A percentile compares a stretch with the other conserved stretches of the same genome.
These are phyloP conservation scores for Python bivittatus DNA, from an alignment of 2,113 vertebrate species.

Conservation along the genomic window DNA sequence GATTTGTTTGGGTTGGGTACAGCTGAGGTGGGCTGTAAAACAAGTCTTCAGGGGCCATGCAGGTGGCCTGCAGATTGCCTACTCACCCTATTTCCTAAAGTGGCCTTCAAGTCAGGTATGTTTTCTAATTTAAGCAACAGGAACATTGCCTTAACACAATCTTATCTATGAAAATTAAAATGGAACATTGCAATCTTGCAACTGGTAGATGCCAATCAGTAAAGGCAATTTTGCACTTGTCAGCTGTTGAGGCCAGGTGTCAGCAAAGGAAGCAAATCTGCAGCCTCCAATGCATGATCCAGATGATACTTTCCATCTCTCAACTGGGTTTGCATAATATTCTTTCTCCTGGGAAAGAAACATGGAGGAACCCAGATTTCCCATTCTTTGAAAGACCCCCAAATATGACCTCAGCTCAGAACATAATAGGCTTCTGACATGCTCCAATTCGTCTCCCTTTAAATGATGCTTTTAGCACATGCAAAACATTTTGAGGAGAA, in stretches of 20 bases:
- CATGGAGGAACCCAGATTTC: constrained; percentile 70
- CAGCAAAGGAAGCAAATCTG: background rate
- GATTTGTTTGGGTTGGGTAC: too few relatives aligned
- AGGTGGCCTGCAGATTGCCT: too few relatives aligned
- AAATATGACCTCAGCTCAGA: constrained; percentile 66
- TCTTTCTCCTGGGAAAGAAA: constrained; percentile 75
- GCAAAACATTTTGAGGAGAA: background rate
- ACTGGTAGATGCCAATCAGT: too few relatives aligned
- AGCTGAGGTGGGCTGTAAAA: too few relatives aligned
- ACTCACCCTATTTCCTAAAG: too few relatives aligned
- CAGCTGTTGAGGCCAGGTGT: background rate
- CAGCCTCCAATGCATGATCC: constrained; percentile 17
- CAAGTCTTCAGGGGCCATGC: too few relatives aligned
- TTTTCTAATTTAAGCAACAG: too few relatives aligned
- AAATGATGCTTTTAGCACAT: constrained; percentile 54
- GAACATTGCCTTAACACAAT: background rate
- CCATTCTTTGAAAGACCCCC: constrained; percentile 71
- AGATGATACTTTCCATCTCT: constrained; percentile 72
- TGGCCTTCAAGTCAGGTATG: too few relatives aligned
- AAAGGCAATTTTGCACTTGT: background rate
- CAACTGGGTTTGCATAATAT: constrained; percentile 66
- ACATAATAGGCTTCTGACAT: constrained; percentile 60
- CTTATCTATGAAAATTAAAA: background rate
- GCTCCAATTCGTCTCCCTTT: constrained; percentile 66
- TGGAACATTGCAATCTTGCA: background rate